Evolutionary conservation across 2,888 invertebrate species (phyloP).

Genomic region (Synanthedon andrenaeformis): DNA sequence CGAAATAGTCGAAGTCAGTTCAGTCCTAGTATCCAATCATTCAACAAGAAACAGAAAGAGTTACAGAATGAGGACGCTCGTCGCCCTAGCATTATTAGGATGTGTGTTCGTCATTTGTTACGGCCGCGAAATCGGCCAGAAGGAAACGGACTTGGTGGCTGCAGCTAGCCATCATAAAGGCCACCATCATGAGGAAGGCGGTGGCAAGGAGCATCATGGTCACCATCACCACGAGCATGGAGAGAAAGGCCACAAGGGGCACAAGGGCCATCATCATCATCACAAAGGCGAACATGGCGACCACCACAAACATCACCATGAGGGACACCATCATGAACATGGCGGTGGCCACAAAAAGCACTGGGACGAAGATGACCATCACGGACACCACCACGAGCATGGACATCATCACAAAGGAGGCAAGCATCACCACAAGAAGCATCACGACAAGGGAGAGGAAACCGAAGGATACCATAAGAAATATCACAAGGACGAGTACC

Average conservation of each 20-base stretch:
- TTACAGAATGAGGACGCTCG: constrained; percentile 57
- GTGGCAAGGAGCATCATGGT: constrained; percentile 76
- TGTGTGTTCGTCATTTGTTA: constrained; percentile 40
- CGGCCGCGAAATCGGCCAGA: constrained; percentile 45
- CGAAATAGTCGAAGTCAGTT: constrained; percentile 41
- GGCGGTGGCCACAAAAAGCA: constrained; percentile 85
- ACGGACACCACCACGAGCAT: constrained; percentile 81
- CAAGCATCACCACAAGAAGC: constrained; percentile 83
- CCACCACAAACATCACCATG: constrained; percentile 82
- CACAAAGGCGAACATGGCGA: constrained; percentile 83
- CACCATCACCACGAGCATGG: constrained; percentile 79
- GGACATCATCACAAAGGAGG: constrained; percentile 84
- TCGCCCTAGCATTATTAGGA: constrained; percentile 25
- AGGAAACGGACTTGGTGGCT: constrained; percentile 53
- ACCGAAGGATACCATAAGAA: constrained; percentile 88
- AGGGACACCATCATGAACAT: constrained; percentile 80
- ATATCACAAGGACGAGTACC: constrained; percentile 87
- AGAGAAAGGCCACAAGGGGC: constrained; percentile 82
- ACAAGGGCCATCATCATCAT: constrained; percentile 81
- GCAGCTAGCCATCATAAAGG: constrained; percentile 62
- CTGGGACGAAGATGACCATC: constrained; percentile 80
- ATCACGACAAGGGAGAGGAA: constrained; percentile 87
- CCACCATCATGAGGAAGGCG: constrained; percentile 74
- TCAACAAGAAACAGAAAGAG: constrained; percentile 25
- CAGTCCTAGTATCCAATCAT: constrained; percentile 44